Percentiles rank a stretch among this genome's conserved stretches.
phyloP scores from a whole-genome alignment of 2,113 vertebrate genomes.

The Mormyrus lacerda region DNA sequence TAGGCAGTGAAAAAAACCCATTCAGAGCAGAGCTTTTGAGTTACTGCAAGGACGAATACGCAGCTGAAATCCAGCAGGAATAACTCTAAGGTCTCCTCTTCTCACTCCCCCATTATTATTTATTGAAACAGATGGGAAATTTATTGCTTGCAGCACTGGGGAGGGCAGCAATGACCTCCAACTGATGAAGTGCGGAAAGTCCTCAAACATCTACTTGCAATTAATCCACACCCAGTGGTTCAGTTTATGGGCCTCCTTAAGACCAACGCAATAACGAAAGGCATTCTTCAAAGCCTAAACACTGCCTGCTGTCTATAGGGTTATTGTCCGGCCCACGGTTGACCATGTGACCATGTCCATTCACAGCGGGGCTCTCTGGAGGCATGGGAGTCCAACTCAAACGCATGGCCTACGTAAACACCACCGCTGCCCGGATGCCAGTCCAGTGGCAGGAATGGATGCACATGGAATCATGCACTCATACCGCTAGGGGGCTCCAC shows the following conservation, averaged over 20 bases:
- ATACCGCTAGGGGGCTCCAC: background rate
- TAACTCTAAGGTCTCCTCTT: background rate
- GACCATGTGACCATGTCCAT: background rate
- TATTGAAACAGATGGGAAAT: slow-evolving; percentile 9
- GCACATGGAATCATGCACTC: background rate
- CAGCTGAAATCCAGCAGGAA: slow-evolving; percentile 8
- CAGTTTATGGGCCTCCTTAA: background rate
- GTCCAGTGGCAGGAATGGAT: background rate
- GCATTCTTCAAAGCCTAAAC: background rate
- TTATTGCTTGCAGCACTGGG: background rate
- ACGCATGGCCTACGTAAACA: background rate
- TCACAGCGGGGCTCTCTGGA: background rate
- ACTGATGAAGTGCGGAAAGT: background rate
- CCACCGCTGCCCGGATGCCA: background rate
- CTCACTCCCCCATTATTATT: slow-evolving; percentile 1
- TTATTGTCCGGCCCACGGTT: background rate
- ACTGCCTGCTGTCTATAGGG: background rate
- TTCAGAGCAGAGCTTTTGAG: background rate
- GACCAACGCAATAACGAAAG: background rate
- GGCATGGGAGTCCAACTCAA: background rate
- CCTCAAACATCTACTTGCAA: background rate
- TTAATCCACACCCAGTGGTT: background rate
- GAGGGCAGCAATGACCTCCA: background rate
- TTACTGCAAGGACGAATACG: background rate
- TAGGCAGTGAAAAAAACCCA: background rate